Base-by-base conservation (phyloP, 2,797 vertebrate genomes). In the Euphonia xanthogaster region DNA sequence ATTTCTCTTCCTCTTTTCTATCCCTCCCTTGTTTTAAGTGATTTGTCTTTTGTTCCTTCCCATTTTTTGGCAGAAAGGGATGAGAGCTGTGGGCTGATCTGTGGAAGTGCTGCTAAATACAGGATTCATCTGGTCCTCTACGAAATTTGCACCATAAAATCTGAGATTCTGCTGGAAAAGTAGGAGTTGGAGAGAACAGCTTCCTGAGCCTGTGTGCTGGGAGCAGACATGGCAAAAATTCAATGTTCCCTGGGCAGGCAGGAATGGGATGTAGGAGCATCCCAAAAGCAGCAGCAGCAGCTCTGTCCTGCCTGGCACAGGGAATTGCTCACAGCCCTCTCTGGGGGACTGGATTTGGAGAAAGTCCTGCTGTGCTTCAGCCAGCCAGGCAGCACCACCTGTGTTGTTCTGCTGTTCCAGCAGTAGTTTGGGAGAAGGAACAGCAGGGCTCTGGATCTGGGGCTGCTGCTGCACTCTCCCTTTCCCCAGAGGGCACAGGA, bases 71-170 rank as follows among this genome's bases (percentile, higher is more conserved):
- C 94, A 93, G 90, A 78, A 72, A 70, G 79, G 65, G 90, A 42
- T 14, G 7, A 47, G 85, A 48, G 6, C 68, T 68, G 94, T 93
- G 87, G 89, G 95, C 75, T 80, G 91, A 88, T 68, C 65, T 93
- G 93, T 91, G 90, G 85, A 53, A 88, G 15, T 37, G 88, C 58
- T 88, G 91, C 90, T 95, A 80, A 92, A 86, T 93, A 42, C 54
- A 60, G 92, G 40, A 66, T 92, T 92, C 95, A 88, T 80, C 95
- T 95, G 82, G 31, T 54, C 87, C 66, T 65, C 87, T 60, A 14
- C 33, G 65, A 74, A 83, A 77, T 28, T 55, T 20, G 3, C 90
- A 63, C 87, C 62, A 47, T 23, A 12, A 91, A 93, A 90, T 57
- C 82, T 81, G 87, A 65, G 79, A 67, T 81, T 50, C 63, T 90